Percentiles rank a stretch among this genome's conserved stretches.
Conservation (phyloP, 2,888 invertebrate species). For the Galerucella calmariensis region DNA sequence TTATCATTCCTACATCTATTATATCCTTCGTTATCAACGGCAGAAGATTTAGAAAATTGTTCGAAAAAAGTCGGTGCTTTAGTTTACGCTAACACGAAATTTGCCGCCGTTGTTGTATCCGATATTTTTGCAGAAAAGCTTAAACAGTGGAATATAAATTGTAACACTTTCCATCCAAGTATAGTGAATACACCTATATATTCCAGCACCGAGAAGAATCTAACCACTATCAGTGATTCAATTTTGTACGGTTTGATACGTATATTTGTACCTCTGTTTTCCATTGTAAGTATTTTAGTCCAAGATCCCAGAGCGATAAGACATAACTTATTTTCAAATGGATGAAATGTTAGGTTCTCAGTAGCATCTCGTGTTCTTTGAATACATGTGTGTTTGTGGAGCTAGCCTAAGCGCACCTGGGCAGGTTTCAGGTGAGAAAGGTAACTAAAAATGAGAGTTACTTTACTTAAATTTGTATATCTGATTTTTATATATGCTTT, state of each 20-base stretch:
- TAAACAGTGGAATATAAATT: slow-evolving; percentile 31
- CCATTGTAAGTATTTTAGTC: neutral
- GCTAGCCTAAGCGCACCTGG: too few species aligned
- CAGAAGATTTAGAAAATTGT: neutral
- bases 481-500: too few species aligned
- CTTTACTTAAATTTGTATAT: too few species aligned
- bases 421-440: too few species aligned
- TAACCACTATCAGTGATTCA: neutral
- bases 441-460: too few species aligned
- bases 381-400: too few species aligned
- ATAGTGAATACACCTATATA: slow-evolving; percentile 37
- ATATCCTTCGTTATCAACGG: neutral
- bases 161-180: slow-evolving; percentile 39
- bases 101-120: slow-evolving; percentile 28
- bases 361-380: too few species aligned
- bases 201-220: neutral
- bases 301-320: too few species aligned
- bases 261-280: neutral
- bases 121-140: slow-evolving; percentile 41
- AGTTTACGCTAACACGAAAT: slow-evolving; percentile 37
- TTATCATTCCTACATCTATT: slow-evolving; percentile 20
- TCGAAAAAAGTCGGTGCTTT: neutral
- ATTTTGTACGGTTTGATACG: neutral
- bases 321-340: neutral
- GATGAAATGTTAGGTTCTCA: too few species aligned